phyloP scores from a whole-genome alignment of 1,140 invertebrate species.

The Neuroterus valhalla region DNA sequence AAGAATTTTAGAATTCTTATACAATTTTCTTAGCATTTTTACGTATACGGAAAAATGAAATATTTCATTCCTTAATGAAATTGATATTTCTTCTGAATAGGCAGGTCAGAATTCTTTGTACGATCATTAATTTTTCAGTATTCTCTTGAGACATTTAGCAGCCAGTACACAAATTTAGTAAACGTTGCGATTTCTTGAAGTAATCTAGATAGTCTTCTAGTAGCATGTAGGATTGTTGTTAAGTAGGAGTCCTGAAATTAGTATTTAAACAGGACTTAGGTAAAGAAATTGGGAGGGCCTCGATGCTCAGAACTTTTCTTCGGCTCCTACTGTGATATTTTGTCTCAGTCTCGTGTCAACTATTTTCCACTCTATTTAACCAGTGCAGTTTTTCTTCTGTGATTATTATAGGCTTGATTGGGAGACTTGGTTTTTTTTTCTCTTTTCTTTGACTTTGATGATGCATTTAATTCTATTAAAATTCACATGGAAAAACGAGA shows the following conservation, averaged over 20 bases:
- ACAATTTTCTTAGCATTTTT: slow-evolving; percentile 1
- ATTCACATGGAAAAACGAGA: neutral
- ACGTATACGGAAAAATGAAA: slow-evolving; percentile 1
- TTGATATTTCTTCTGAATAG: slow-evolving; percentile 3
- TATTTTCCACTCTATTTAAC: slow-evolving; percentile 6
- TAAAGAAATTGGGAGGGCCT: slow-evolving; percentile 58
- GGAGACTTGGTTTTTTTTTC: slow-evolving; percentile 28
- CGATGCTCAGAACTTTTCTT: slow-evolving; percentile 61
- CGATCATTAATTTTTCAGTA: slow-evolving; percentile 68
- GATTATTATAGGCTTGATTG: slow-evolving; percentile 30
- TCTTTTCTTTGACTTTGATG: neutral
- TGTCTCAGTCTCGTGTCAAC: slow-evolving; percentile 60
- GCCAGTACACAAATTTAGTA: slow-evolving; percentile 68
- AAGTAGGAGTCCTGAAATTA: slow-evolving; percentile 64
- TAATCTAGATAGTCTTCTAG: slow-evolving; percentile 66
- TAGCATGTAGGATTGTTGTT: slow-evolving; percentile 70
- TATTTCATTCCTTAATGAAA: slow-evolving; percentile 24
- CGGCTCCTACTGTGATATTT: slow-evolving; percentile 68
- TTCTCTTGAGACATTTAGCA: slow-evolving; percentile 71
- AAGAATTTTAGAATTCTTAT: neutral
- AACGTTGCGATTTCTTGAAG: slow-evolving; percentile 63
- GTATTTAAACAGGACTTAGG: slow-evolving; percentile 46
- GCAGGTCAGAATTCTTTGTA: slow-evolving; percentile 40
- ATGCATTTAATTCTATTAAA: slow-evolving; percentile 16
- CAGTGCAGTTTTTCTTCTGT: slow-evolving; percentile 19